Evolutionary conservation across 2,113 vertebrate genomes (phyloP).

Genomic region (Cottus gobio): DNA sequence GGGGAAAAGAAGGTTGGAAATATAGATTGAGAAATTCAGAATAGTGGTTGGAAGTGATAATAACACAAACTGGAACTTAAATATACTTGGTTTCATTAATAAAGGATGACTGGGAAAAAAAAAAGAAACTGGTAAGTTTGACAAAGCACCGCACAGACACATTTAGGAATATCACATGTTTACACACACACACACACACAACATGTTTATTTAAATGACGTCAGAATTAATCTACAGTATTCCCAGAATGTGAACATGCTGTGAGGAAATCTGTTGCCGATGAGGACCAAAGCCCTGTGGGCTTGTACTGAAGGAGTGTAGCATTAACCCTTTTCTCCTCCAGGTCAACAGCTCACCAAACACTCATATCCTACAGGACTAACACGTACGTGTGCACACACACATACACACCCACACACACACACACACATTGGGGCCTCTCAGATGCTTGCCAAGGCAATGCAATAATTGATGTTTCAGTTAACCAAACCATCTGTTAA

Average conservation of each 20-base stretch:
- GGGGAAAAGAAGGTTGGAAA: constrained; percentile 65
- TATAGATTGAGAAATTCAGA: not conserved
- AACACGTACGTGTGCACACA: constrained; percentile 46
- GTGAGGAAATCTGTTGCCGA: constrained; percentile 78
- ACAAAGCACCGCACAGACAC: not conserved
- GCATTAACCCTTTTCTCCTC: constrained; percentile 80
- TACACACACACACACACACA: constrained; percentile 8
- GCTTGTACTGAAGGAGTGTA: constrained; percentile 77
- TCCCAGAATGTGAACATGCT: constrained; percentile 59
- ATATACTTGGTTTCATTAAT: not conserved
- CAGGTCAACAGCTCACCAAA: constrained; percentile 81
- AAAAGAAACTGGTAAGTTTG: constrained; percentile 16
- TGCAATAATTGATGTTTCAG: constrained; percentile 83
- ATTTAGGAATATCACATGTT: not conserved
- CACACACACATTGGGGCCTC: constrained; percentile 58
- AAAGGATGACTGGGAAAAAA: not conserved
- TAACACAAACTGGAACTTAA: not conserved
- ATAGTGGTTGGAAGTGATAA: not conserved
- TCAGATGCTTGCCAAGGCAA: constrained; percentile 78
- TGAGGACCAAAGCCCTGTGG: constrained; percentile 72
- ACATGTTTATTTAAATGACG: constrained; percentile 51
- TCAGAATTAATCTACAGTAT: constrained; percentile 53
- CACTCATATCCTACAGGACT: constrained; percentile 76
- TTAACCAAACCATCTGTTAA: constrained; percentile 86
- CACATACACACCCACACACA: constrained; percentile 22